Evolutionary conservation across 1,140 invertebrate species (phyloP).

Genomic region (Drosophila melanica): DNA sequence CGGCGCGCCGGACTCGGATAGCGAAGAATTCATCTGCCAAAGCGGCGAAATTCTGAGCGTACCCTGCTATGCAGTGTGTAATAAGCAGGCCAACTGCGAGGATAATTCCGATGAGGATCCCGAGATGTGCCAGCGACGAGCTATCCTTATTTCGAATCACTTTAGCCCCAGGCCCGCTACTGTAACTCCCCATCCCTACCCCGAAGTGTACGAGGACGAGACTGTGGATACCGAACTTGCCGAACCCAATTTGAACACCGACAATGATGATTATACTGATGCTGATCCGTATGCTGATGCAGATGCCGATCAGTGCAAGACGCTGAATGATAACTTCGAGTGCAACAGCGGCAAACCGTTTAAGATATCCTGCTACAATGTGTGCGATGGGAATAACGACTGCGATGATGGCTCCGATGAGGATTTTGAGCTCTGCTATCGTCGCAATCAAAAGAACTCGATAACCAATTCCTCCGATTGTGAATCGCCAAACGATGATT

Average conservation of each 20-base stretch:
- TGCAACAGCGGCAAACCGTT: conserved; percentile 31
- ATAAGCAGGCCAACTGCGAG: not conserved
- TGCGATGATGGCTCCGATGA: conserved; percentile 47
- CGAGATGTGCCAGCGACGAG: conserved; percentile 1
- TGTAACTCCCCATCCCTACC: no score
- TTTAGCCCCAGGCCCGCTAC: not conserved
- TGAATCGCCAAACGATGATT: not conserved
- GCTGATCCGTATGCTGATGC: conserved; percentile 2
- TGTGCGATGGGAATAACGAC: conserved; percentile 20
- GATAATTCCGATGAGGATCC: conserved; percentile 26
- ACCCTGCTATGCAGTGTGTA: not conserved
- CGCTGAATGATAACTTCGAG: not conserved
- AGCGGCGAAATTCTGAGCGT: not conserved
- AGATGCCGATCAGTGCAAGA: not conserved
- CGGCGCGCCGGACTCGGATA: not conserved
- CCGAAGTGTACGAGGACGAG: no score
- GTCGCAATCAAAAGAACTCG: not conserved
- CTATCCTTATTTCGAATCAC: not conserved
- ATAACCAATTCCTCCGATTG: not conserved
- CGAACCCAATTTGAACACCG: not conserved
- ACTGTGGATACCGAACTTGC: not conserved
- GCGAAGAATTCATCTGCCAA: not conserved
- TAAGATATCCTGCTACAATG: not conserved
- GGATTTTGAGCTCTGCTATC: conserved; percentile 13
- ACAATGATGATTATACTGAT: not conserved